These are phyloP conservation scores for Poeciliopsis occidentalis DNA, from an alignment of 2,113 vertebrate genomes.

Conservation along the genomic window DNA sequence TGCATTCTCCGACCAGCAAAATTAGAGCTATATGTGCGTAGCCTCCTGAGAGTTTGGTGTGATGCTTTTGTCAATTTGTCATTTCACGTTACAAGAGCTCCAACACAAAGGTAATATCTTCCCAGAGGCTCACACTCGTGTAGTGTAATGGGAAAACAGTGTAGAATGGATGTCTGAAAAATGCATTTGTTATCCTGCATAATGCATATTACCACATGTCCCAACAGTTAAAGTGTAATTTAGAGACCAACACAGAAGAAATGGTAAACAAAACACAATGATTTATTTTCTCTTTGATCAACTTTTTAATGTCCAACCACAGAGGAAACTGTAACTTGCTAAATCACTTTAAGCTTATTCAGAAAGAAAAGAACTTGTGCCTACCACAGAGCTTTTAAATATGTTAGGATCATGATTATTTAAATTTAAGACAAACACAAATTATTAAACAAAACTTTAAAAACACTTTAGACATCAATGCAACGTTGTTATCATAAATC, in stretches of 20 bases:
- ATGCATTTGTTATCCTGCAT: constrained; percentile 60
- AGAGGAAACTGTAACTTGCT: not conserved
- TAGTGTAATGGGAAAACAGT: constrained; percentile 57
- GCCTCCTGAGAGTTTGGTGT: constrained; percentile 87
- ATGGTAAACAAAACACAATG: constrained; percentile 1
- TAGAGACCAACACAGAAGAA: constrained; percentile 40
- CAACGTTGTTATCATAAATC: not conserved
- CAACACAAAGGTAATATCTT: constrained; percentile 92
- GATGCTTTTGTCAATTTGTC: constrained; percentile 93
- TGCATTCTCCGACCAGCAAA: constrained; percentile 79
- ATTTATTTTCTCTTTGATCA: constrained; percentile 31
- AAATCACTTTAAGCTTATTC: not conserved
- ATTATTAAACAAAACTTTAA: no score
- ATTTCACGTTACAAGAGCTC: constrained; percentile 91
- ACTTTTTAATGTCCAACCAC: constrained; percentile 15
- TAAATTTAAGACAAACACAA: no score
- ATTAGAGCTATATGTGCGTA: constrained; percentile 87
- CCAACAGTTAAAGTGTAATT: constrained; percentile 44
- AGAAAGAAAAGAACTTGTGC: constrained; percentile 5
- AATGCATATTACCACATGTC: constrained; percentile 39
- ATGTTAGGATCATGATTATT: no score
- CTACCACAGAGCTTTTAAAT: no score
- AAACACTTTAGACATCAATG: no score
- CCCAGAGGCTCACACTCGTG: constrained; percentile 84
- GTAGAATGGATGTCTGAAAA: constrained; percentile 56